Conservation (phyloP, 1,140 invertebrate genomes). For the Drosophila insularis region DNA sequence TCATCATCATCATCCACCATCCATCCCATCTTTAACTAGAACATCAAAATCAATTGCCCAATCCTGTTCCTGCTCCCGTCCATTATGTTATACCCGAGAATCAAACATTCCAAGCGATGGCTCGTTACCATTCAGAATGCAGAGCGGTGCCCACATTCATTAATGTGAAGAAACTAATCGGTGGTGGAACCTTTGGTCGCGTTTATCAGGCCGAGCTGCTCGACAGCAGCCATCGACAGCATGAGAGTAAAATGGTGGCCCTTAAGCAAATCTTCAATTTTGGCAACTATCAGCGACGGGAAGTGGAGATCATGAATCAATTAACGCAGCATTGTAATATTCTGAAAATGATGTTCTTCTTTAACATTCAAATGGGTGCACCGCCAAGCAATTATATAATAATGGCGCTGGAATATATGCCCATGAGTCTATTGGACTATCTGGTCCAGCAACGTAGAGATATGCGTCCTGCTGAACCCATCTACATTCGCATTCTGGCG, state of each 20-base stretch:
- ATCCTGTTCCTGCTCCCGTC: background rate
- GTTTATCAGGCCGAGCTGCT: conserved; percentile 38
- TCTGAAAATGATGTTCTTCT: conserved; percentile 30
- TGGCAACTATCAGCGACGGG: conserved; percentile 8
- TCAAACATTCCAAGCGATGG: conserved; percentile 8
- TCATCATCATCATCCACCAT: background rate
- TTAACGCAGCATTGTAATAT: conserved; percentile 43
- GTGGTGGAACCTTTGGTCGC: conserved; percentile 37
- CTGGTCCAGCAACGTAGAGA: background rate
- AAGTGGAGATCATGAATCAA: conserved; percentile 31
- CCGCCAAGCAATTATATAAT: conserved; percentile 15
- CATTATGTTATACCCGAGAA: conserved; percentile 9
- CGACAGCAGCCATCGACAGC: background rate
- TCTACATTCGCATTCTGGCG: conserved; percentile 78
- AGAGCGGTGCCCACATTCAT: background rate
- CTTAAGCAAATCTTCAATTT: conserved; percentile 40
- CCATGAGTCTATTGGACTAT: conserved; percentile 43
- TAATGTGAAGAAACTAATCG: conserved; percentile 27
- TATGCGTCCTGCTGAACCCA: background rate
- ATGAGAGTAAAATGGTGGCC: conserved; percentile 21
- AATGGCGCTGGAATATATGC: conserved; percentile 53
- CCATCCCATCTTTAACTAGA: background rate
- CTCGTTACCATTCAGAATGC: background rate
- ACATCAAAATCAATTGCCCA: background rate
- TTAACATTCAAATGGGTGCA: conserved; percentile 10